Evolutionary conservation across 2,888 invertebrate genomes (phyloP).

Genomic region (Rapana venosa): DNA sequence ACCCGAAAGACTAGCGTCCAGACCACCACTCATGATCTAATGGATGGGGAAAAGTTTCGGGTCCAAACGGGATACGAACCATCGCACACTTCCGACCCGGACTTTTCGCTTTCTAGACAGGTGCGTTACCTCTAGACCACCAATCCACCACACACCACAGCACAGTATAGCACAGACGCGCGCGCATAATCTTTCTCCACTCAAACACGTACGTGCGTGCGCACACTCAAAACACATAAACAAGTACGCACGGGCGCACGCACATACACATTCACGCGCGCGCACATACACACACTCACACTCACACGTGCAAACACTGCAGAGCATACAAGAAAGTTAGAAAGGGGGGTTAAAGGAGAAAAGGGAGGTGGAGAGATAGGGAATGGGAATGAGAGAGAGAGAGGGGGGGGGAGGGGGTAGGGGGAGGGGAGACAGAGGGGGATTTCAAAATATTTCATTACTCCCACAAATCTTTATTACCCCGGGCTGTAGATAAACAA

Average conservation of each 20-base stretch:
- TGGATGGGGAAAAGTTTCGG: no score
- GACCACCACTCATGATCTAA: no score
- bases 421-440: no score
- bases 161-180: background rate
- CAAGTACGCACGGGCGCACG: background rate
- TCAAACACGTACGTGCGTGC: background rate
- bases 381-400: background rate
- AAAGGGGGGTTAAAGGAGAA: background rate
- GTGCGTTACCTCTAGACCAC: no score
- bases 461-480: no score
- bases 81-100: no score
- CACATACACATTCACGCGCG: background rate
- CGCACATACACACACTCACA: conserved; percentile 23
- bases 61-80: no score
- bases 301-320: background rate
- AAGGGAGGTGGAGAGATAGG: background rate
- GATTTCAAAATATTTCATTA: no score
- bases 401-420: background rate
- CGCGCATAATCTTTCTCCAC: background rate
- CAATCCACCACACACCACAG: background rate
- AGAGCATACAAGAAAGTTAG: background rate
- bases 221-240: background rate
- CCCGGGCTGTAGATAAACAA: no score
- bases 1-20: no score
- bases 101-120: no score